phyloP scores from a whole-genome alignment of 2,797 vertebrate species.

The Pseudochirops cupreus region DNA sequence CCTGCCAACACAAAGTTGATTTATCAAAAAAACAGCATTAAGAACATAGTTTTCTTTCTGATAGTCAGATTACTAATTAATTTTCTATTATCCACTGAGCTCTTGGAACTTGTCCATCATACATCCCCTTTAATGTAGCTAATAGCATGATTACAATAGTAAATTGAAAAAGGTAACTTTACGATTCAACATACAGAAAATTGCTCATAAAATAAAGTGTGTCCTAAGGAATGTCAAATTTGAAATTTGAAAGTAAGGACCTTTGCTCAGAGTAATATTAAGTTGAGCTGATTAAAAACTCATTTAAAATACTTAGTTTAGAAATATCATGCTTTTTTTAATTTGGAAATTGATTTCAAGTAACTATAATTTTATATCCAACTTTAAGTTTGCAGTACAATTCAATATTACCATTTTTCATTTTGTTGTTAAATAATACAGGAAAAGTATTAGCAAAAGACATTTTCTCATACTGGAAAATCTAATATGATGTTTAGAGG shows the following conservation, averaged over 20 bases:
- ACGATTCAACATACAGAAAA: constrained; percentile 41
- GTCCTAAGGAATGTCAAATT: not conserved
- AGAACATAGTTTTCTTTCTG: constrained; percentile 60
- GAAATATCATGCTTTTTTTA: constrained; percentile 28
- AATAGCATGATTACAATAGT: constrained; percentile 16
- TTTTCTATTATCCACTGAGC: constrained; percentile 64
- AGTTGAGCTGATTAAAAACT: not conserved
- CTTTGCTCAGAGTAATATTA: constrained; percentile 17
- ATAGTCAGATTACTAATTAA: constrained; percentile 63
- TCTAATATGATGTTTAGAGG: not conserved
- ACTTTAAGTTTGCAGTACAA: constrained; percentile 15
- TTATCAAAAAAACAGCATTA: not conserved
- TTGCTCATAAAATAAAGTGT: not conserved
- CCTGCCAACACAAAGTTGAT: constrained; percentile 53
- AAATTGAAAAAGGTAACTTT: constrained; percentile 61
- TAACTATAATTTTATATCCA: not conserved
- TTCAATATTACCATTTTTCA: constrained; percentile 20
- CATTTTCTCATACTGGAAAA: constrained; percentile 6
- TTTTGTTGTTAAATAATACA: constrained; percentile 1
- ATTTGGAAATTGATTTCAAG: constrained; percentile 7
- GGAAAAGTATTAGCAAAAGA: constrained; percentile 5
- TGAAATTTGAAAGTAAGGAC: constrained; percentile 1
- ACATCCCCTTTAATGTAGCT: constrained; percentile 46
- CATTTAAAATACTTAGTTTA: constrained; percentile 41
- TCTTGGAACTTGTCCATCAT: constrained; percentile 46